Base-by-base conservation (phyloP, 2,888 invertebrate species). In the Andricus curvator region DNA sequence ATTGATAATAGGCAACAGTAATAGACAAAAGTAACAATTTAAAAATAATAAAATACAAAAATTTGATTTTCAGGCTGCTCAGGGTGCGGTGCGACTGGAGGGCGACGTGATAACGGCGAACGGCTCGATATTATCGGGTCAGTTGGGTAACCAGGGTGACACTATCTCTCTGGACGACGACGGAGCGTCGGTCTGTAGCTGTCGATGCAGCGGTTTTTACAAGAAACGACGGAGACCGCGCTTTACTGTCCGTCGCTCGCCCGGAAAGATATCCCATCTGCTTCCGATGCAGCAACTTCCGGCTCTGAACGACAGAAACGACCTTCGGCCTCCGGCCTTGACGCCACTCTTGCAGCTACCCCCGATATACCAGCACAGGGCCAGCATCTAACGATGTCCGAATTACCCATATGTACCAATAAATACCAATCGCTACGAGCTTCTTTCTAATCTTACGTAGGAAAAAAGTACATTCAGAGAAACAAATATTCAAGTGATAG, bases 31-130 rank as follows among this genome's bases (percentile, higher is more conserved):
- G 15, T 25, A 41, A 20, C 2, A 9, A 25, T 48, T 33, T 20
- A 37, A 13, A 48, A 76, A 66, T 6, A 51, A 25, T 74, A 29
- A 37, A 48, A 17, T 25, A 33, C 29, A 22, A 56, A 70, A 62
- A 70, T 17, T 56, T 76, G 66, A 20, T 22, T 83, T 78, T 9
- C 94, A 98, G 96, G 99, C 99, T 82, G 97, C 98, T 85, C 97
- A 98, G 92, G 98, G 98, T 77, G 98, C 99, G 80, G 99, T 99
- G 33, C 95, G 98, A 82, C 94, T 99, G 84, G 99, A 99, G 92
- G 99, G 99, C 83, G 99, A 99, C 94, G 98, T 99, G 88, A 99
- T 99, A 93, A 98, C 98, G 82, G 97, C 98, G 67, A 98, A 98
- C 90, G 98, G 98, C 82, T 98, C 97, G 86, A 97, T 98, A 89